Conservation (phyloP, 2,797 vertebrate genomes). For the Poecilia gillii region DNA sequence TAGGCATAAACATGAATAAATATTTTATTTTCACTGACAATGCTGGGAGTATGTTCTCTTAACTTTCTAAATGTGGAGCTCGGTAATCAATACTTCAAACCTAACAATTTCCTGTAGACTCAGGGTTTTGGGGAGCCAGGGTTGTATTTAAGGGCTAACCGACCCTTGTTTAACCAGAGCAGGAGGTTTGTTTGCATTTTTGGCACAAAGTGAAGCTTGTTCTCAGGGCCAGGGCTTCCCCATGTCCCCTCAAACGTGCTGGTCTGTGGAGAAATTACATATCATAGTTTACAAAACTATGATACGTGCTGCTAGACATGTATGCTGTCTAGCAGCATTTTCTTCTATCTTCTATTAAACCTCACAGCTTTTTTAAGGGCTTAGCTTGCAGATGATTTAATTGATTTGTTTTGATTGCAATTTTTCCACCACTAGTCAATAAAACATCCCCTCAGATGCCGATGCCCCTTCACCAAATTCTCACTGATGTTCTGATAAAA, state of each 20-base stretch:
- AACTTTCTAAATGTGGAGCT: background rate
- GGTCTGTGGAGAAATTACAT: background rate
- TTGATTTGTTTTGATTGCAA: background rate
- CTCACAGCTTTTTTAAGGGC: background rate
- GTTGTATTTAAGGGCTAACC: background rate
- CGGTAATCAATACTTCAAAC: background rate
- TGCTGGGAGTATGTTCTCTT: background rate
- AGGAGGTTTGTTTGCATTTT: background rate
- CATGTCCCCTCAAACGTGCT: background rate
- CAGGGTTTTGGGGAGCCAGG: background rate
- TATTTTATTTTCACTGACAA: background rate
- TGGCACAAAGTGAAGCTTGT: background rate
- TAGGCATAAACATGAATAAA: background rate
- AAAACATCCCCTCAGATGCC: background rate
- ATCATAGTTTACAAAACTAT: background rate
- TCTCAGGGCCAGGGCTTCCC: background rate
- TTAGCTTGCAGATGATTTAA: background rate
- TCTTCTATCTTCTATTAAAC: background rate
- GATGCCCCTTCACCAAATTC: background rate
- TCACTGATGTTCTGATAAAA: background rate
- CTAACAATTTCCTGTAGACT: background rate
- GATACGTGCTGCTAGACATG: background rate
- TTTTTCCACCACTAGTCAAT: background rate
- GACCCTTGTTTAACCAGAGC: background rate
- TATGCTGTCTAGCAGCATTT: background rate